Evolutionary conservation across 2,888 invertebrate species (phyloP).

Genomic region (Ypsolopha sequella): DNA sequence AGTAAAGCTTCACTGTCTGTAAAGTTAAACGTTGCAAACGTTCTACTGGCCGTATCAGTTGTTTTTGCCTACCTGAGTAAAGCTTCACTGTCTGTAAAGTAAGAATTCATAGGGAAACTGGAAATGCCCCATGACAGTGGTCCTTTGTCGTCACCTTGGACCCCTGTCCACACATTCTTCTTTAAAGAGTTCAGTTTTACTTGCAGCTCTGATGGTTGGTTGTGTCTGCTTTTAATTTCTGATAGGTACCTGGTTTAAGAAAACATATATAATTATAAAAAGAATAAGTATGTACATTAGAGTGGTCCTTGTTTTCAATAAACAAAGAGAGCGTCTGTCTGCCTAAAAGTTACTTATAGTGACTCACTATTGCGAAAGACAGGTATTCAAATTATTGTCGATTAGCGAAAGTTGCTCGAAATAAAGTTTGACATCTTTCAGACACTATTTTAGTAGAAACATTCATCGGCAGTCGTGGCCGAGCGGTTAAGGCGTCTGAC

Average conservation of each 20-base stretch:
- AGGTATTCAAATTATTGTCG: too few relatives aligned
- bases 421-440: too few relatives aligned
- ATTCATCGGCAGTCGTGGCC: slow-evolving; percentile 73
- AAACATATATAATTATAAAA: too few relatives aligned
- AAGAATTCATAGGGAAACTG: slow-evolving; percentile 64
- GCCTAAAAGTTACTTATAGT: too few relatives aligned
- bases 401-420: too few relatives aligned
- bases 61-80: slow-evolving; percentile 55
- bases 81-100: slow-evolving; percentile 70
- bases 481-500: slow-evolving; percentile 81
- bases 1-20: slow-evolving; percentile 72
- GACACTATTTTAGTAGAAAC: not conserved
- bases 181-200: slow-evolving; percentile 76
- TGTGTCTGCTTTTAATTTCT: slow-evolving; percentile 47
- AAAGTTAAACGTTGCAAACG: too few relatives aligned
- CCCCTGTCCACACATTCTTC: slow-evolving; percentile 82
- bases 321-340: too few relatives aligned
- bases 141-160: slow-evolving; percentile 56
- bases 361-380: too few relatives aligned
- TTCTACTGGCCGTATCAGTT: not conserved
- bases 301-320: too few relatives aligned
- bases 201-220: slow-evolving; percentile 73
- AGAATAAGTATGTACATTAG: too few relatives aligned
- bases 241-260: slow-evolving; percentile 34
- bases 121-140: slow-evolving; percentile 79